Evolutionary conservation across 2,888 invertebrate species (phyloP).

Genomic region (Augochlorella aurata): DNA sequence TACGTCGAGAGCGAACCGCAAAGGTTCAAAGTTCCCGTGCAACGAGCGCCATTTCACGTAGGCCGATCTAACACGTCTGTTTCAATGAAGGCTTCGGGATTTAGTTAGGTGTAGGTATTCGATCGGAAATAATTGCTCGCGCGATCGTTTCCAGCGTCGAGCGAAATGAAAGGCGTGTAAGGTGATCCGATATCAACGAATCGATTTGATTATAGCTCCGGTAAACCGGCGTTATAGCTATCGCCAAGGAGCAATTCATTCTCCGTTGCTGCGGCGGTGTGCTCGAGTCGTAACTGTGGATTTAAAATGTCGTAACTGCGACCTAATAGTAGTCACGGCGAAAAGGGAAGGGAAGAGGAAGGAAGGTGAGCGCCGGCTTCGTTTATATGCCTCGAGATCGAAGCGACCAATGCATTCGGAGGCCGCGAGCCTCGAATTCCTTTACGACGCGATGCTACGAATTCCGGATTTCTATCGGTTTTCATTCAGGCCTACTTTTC

Average conservation of each 20-base stretch:
- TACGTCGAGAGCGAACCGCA: neutral
- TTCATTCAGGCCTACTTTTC: conserved; percentile 8
- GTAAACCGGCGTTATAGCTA: conserved; percentile 18
- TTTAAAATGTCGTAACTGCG: conserved; percentile 56
- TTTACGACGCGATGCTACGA: conserved; percentile 46
- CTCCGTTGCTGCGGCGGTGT: neutral
- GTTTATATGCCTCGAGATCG: conserved; percentile 47
- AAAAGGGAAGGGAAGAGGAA: conserved; percentile 64
- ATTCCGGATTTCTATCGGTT: conserved; percentile 63
- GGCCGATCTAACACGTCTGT: neutral
- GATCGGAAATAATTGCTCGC: conserved; percentile 13
- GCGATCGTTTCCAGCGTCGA: conserved; percentile 23
- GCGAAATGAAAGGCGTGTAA: conserved; percentile 18
- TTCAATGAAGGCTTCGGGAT: neutral
- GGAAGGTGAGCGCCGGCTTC: conserved; percentile 59
- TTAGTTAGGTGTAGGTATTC: neutral
- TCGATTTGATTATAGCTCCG: conserved; percentile 26
- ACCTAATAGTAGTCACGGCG: conserved; percentile 45
- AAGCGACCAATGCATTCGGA: conserved; percentile 55
- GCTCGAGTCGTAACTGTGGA: conserved; percentile 36
- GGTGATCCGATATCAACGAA: conserved; percentile 29
- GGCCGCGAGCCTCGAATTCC: conserved; percentile 53
- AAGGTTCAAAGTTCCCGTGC: neutral
- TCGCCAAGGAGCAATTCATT: conserved; percentile 34
- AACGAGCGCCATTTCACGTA: neutral